These are phyloP conservation scores for Manis crassicaudata DNA, from an alignment of 2,797 vertebrate species.

Conservation along the genomic window DNA sequence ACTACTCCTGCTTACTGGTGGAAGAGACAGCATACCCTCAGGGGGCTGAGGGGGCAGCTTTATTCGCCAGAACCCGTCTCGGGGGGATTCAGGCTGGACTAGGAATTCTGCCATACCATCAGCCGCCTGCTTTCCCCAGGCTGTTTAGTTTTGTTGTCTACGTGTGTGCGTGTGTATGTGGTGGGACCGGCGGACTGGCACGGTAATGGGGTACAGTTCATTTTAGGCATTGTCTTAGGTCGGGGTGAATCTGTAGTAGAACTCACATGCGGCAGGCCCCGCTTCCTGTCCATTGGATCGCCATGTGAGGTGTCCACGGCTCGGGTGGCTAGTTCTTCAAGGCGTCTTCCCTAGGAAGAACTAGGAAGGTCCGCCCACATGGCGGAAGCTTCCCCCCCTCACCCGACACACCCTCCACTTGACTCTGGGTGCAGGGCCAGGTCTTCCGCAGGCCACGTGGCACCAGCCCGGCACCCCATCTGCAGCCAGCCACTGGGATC, in stretches of 20 bases:
- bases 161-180: neutral
- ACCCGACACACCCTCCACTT: neutral
- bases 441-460: neutral
- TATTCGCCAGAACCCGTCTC: neutral
- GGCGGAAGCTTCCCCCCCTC: neutral
- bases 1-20: neutral
- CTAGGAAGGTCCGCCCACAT: neutral
- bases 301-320: neutral
- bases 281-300: neutral
- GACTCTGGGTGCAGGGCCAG: neutral
- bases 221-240: neutral
- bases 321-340: neutral
- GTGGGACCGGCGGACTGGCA: neutral
- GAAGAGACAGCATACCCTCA: neutral
- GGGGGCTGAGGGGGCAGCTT: neutral
- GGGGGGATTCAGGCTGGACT: neutral
- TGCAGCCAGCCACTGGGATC: neutral
- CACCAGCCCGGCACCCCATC: neutral
- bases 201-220: neutral
- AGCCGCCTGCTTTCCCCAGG: neutral
- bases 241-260: conserved; percentile 14
- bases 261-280: neutral
- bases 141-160: neutral
- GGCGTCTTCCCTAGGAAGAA: neutral
- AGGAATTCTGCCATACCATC: neutral